Conservation (phyloP, 2,113 vertebrate species). For the Camelus dromedarius region DNA sequence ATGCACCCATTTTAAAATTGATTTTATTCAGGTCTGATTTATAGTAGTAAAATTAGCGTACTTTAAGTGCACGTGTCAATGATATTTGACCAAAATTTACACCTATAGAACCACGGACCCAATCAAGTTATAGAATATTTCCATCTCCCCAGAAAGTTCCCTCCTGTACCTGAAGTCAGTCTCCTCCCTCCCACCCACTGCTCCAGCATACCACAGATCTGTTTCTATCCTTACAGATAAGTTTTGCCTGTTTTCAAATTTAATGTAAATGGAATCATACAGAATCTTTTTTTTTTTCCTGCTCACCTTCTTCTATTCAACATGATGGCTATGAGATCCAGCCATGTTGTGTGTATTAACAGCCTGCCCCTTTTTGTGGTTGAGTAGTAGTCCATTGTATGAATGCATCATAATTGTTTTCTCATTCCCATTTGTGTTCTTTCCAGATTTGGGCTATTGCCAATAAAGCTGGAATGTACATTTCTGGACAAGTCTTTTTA, state of each 20-base stretch:
- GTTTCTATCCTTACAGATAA: neutral
- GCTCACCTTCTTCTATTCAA: neutral
- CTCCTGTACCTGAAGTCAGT: no score
- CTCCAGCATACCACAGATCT: neutral
- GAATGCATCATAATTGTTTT: neutral
- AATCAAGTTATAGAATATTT: neutral
- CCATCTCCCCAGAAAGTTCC: neutral
- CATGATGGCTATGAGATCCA: neutral
- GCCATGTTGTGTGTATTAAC: fast-evolving
- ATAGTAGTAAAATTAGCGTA: neutral
- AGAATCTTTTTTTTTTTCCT: neutral
- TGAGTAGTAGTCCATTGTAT: constrained; percentile 17
- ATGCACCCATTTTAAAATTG: neutral
- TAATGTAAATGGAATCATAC: neutral
- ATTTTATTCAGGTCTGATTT: neutral
- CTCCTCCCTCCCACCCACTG: no score
- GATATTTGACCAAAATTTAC: neutral
- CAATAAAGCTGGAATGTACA: constrained; percentile 22
- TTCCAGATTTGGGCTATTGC: neutral
- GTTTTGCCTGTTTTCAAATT: neutral
- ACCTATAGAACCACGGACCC: no score
- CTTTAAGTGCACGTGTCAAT: neutral
- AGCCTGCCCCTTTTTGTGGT: neutral
- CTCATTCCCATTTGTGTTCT: neutral
- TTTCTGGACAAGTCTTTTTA: constrained; percentile 38